Evolutionary conservation across 2,888 invertebrate genomes (phyloP), one percentile per base, ranked within the genome.

Genomic region (Labia minor): DNA sequence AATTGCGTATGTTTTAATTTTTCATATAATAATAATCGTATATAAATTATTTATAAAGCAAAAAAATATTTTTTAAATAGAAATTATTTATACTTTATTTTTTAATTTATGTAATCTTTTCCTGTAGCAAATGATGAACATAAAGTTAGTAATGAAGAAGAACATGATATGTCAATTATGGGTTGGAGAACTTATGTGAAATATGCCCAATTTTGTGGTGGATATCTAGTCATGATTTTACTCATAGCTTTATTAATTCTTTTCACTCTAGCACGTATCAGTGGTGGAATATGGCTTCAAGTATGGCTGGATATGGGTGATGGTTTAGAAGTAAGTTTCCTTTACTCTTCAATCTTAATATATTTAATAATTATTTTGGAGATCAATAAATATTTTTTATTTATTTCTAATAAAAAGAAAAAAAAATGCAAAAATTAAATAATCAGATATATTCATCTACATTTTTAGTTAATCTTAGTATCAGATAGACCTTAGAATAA

Each of bases 181-280:
- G 69, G 69, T 14, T 69, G 62, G 65, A 65, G 62, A 11, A 68
- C 68, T 14, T 70, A 68, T 62, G 16, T 68, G 11, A 62, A 65
- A 11, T 67, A 68, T 64, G 67, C 68, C 11, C 65, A 66, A 21
- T 70, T 67, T 10, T 70, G 70, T 68, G 70, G 70, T 2, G 74
- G 75, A 1, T 73, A 75, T 19, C 67, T 72, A 65, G 71, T 74
- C 14, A 74, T 77, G 66, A 67, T 76, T 16, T 62, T 76, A 14
- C 68, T 74, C 4, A 67, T 73, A 61, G 21, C 66, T n/a, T 62
- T 70, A 33, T 76, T 79, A 65, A 64, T 76, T 8, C 18, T 77
- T 20, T 78, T 79, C 67, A 77, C 80, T 19, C 74, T 74, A 6
- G 72, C 77, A 10, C 65, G 72, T 6, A 63, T 73, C 37, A 72